Evolutionary conservation across 2,113 vertebrate genomes (phyloP), one percentile per base, ranked within the genome.

Genomic region (Eublepharis macularius): DNA sequence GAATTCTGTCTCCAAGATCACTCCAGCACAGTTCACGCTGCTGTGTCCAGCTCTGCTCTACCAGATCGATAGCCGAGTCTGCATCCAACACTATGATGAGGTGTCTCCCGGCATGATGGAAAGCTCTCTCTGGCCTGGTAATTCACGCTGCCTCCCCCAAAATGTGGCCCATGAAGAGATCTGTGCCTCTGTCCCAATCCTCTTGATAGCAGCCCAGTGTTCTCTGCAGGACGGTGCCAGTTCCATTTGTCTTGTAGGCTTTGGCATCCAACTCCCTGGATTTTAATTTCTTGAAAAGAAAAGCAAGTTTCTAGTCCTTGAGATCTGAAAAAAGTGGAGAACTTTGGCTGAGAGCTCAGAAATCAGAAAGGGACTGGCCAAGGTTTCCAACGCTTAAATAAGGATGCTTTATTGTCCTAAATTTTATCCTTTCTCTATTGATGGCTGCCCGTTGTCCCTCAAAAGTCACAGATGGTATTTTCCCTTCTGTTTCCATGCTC

Each of bases 11-110:
- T 70, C 95, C 12, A 95, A 95, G 82, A 96, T 98, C 87, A 98
- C 97, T 0, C 97, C 97, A 0, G 93, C 88, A 65, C 97, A 98
- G 89, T 98, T 98, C 91, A 94, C 96, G 16, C 95, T 97, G 80
- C 95, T 98, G 26, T 98, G 97, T 83, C 97, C 97, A 1, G 97
- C 97, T 1, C 94, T 98, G 89, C 96, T 98, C 41, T 97, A 97
- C 77, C 97, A 98, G 96, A 98, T 98, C 14, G 97, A 98, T 92
- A 97, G 97, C 80, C 94, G 97, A 0, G 97, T 98, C 88, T 98
- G 97, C 94, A 95, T 97, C 88, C 95, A 91, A 54, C 97, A 97
- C 90, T 76, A 89, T 14, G 95, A 96, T 4, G 90, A 93, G 36
- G 69, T 90, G 5, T 41, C 89, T 29, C 86, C 70, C 57, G 47